Evolutionary conservation across 2,113 vertebrate species (phyloP).

Genomic region (Corydoras maculifer): DNA sequence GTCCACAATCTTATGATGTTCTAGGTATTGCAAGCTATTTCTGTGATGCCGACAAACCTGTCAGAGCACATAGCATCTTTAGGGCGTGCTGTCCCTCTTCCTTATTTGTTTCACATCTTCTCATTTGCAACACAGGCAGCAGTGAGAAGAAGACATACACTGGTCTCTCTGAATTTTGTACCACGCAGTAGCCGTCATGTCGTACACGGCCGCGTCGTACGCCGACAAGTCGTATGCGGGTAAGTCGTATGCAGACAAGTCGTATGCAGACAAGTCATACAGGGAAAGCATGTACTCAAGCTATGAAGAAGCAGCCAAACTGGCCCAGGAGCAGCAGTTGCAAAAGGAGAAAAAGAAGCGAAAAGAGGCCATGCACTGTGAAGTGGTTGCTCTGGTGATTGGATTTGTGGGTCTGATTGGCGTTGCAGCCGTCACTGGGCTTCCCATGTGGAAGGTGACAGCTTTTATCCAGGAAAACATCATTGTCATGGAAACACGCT

Average conservation of each 20-base stretch:
- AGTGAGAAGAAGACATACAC: slow-evolving; percentile 1
- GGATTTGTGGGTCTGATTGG: slow-evolving; percentile 78
- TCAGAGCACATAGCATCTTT: slow-evolving; percentile 56
- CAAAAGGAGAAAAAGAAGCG: slow-evolving; percentile 55
- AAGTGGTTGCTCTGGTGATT: slow-evolving; percentile 71
- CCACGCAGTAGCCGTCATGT: slow-evolving; percentile 22
- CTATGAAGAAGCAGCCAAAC: slow-evolving; percentile 45
- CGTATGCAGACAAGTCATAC: slow-evolving; percentile 47
- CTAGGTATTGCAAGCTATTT: slow-evolving; percentile 37
- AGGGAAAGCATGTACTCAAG: slow-evolving; percentile 50
- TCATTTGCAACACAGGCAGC: slow-evolving; percentile 30
- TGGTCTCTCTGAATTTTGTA: neutral
- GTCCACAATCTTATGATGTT: slow-evolving; percentile 11
- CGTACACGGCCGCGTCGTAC: slow-evolving; percentile 32
- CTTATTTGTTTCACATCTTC: slow-evolving; percentile 30
- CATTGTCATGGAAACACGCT: slow-evolving; percentile 72
- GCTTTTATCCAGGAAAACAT: slow-evolving; percentile 78
- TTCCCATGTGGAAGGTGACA: slow-evolving; percentile 94
- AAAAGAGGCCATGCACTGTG: slow-evolving; percentile 56
- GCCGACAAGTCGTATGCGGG: neutral
- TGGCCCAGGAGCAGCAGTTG: slow-evolving; percentile 52
- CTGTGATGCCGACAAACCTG: slow-evolving; percentile 57
- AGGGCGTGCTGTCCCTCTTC: slow-evolving; percentile 53
- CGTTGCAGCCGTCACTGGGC: slow-evolving; percentile 72
- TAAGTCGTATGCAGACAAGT: slow-evolving; percentile 30